Percentiles rank a stretch among this genome's conserved stretches.
phyloP scores from a whole-genome alignment of 2,797 vertebrate species.

The Pyrocephalus nanus region DNA sequence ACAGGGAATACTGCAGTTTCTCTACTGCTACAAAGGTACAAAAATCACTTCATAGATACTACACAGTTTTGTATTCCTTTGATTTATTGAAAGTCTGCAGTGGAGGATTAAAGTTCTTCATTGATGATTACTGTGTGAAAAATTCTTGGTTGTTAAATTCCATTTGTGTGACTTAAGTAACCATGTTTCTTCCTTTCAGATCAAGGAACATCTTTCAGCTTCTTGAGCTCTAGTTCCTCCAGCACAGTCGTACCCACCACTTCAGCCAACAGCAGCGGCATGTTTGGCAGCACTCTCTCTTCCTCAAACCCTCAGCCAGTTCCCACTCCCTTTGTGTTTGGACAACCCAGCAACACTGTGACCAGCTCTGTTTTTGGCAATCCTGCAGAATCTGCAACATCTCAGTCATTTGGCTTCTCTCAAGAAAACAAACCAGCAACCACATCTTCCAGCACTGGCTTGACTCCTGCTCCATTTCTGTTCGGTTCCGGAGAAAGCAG shows the following conservation, averaged over 20 bases:
- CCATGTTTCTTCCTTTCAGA: slow-evolving; percentile 74
- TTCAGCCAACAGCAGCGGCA: slow-evolving; percentile 72
- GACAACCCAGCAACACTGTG: slow-evolving; percentile 80
- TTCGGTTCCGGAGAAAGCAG: slow-evolving; percentile 79
- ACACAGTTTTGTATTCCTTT: background rate
- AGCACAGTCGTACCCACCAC: slow-evolving; percentile 68
- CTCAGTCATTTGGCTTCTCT: slow-evolving; percentile 86
- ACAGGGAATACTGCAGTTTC: background rate
- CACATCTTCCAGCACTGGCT: slow-evolving; percentile 73
- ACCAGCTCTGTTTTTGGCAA: slow-evolving; percentile 77
- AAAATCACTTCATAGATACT: background rate
- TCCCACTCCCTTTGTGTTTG: slow-evolving; percentile 84
- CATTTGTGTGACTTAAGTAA: background rate
- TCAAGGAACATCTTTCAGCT: slow-evolving; percentile 83
- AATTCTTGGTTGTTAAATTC: background rate
- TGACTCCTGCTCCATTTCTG: slow-evolving; percentile 77
- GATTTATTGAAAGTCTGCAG: background rate
- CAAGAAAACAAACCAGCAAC: slow-evolving; percentile 83
- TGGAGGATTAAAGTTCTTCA: background rate
- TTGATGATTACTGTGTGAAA: background rate
- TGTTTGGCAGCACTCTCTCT: slow-evolving; percentile 81
- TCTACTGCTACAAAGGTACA: background rate
- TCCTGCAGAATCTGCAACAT: slow-evolving; percentile 74
- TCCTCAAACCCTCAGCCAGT: slow-evolving; percentile 70
- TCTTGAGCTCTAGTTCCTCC: slow-evolving; percentile 78